These are phyloP conservation scores for Oceanodroma tethys DNA, from an alignment of 2,113 vertebrate species.

Conservation along the genomic window DNA sequence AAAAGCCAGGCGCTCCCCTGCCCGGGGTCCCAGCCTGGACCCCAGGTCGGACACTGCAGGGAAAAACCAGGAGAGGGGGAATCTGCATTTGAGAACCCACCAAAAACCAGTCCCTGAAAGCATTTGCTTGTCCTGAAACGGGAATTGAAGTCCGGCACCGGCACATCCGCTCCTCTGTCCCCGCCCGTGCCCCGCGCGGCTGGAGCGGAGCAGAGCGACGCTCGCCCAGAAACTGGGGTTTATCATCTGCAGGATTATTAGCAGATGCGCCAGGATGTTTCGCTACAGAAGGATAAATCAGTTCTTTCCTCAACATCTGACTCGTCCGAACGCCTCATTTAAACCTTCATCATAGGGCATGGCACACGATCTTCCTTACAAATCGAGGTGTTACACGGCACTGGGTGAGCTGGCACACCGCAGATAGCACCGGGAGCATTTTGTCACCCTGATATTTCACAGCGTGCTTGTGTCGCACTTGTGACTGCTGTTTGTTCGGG, in stretches of 20 bases:
- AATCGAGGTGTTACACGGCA: background rate
- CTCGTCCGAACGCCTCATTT: background rate
- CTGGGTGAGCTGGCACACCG: background rate
- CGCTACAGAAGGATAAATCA: background rate
- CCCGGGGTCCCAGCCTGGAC: background rate
- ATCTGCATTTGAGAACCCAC: rapidly evolving
- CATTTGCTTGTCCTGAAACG: too few species aligned
- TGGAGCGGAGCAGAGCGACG: rapidly evolving
- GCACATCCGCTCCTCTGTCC: rapidly evolving
- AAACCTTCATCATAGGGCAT: background rate
- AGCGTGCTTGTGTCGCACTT: background rate
- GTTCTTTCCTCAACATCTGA: background rate
- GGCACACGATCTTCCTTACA: background rate
- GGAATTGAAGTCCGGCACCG: rapidly evolving
- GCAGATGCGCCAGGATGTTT: background rate
- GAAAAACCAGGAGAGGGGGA: background rate
- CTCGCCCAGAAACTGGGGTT: rapidly evolving
- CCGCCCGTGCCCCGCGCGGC: background rate
- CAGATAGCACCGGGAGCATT: background rate
- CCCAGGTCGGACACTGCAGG: rapidly evolving
- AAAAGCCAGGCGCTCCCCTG: too few species aligned
- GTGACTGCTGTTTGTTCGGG: background rate
- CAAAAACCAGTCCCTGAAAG: background rate
- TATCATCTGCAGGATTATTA: background rate
- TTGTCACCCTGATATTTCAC: background rate